These are phyloP conservation scores for Trichopoda pennipes DNA, from an alignment of 2,888 invertebrate genomes.

Conservation along the genomic window DNA sequence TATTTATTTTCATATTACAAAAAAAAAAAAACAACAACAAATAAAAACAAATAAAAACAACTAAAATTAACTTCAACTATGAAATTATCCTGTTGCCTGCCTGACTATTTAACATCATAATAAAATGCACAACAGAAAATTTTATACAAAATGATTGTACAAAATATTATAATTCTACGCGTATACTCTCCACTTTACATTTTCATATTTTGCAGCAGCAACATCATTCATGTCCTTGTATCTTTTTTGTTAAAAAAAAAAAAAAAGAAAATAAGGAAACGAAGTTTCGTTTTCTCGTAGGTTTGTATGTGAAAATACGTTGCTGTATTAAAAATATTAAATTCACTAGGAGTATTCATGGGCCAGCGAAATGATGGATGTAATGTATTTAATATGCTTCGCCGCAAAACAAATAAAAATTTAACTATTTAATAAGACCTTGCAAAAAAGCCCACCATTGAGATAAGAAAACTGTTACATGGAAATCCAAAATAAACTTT, in stretches of 20 bases:
- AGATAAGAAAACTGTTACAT: too few species aligned
- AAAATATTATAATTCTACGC: slow-evolving; percentile 17
- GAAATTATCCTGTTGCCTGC: neutral
- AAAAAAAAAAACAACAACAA: too few species aligned
- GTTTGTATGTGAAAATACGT: slow-evolving; percentile 34
- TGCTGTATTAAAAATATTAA: neutral
- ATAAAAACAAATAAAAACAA: neutral
- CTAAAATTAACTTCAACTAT: neutral
- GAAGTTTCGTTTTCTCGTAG: slow-evolving; percentile 27
- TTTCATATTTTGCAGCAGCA: slow-evolving; percentile 23
- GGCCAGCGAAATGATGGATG: too few species aligned
- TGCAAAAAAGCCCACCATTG: too few species aligned
- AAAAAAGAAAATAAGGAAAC: slow-evolving; percentile 3
- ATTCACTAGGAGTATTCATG: too few species aligned
- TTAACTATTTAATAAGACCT: too few species aligned
- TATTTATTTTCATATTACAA: too few species aligned
- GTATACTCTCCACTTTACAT: slow-evolving; percentile 8
- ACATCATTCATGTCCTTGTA: slow-evolving; percentile 23
- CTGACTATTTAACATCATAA: slow-evolving; percentile 38
- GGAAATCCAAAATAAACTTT: too few species aligned
- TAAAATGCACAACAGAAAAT: slow-evolving; percentile 46
- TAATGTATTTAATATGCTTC: too few species aligned
- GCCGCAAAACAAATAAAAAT: too few species aligned
- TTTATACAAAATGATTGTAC: slow-evolving; percentile 35
- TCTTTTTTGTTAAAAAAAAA: slow-evolving; percentile 25